Evolutionary conservation across 1,140 invertebrate genomes (phyloP).

Genomic region (Euwallacea fornicatus): DNA sequence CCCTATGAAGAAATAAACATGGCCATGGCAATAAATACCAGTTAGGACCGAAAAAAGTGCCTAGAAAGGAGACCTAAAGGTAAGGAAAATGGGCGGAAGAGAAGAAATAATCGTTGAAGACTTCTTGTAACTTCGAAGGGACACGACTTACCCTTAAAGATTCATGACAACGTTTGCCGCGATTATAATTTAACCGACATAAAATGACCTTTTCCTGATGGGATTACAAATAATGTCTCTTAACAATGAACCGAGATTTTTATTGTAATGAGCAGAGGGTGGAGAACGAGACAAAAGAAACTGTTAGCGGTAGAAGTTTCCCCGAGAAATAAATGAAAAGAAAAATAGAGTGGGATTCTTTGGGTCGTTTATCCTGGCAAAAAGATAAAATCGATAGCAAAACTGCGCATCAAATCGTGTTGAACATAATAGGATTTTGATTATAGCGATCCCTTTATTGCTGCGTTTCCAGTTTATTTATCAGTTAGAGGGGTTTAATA

Average conservation of each 20-base stretch:
- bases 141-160: conserved; percentile 36
- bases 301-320: background rate
- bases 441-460: conserved; percentile 18
- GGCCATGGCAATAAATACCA: conserved; percentile 34
- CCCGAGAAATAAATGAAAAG: conserved; percentile 14
- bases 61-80: conserved; percentile 24
- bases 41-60: conserved; percentile 29
- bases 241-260: too few relatives aligned
- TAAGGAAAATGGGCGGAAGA: conserved; percentile 25
- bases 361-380: conserved; percentile 4
- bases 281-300: conserved; percentile 6
- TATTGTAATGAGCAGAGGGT: too few relatives aligned
- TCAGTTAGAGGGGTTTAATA: too few relatives aligned
- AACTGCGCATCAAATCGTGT: conserved; percentile 19
- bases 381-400: conserved; percentile 21
- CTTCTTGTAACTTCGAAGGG: conserved; percentile 27
- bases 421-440: conserved; percentile 33
- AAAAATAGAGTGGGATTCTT: conserved; percentile 22
- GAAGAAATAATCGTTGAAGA: conserved; percentile 32
- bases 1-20: conserved; percentile 38
- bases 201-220: conserved; percentile 11
- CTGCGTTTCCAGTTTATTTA: conserved; percentile 1
- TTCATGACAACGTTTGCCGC: conserved; percentile 30
- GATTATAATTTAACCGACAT: conserved; percentile 26
- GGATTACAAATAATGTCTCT: background rate